Conservation (phyloP, 2,888 invertebrate species). For the Rhaphigaster nebulosa region DNA sequence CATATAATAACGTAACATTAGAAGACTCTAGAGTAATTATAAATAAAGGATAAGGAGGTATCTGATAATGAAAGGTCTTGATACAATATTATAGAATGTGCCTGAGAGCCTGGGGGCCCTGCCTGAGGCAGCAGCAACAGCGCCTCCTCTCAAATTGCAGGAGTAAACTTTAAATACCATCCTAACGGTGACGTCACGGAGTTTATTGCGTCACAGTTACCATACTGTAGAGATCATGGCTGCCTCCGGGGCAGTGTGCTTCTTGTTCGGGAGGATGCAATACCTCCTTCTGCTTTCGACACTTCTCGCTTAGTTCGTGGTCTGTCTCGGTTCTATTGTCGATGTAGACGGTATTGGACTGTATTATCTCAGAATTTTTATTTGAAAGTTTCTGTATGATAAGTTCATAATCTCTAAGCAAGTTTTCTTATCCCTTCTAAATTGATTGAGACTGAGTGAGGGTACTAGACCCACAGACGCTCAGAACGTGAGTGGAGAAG, state of each 20-base stretch:
- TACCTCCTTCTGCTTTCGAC: neutral
- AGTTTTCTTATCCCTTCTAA: no score
- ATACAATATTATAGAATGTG: neutral
- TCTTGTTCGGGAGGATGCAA: constrained; percentile 13
- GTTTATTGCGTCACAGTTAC: constrained; percentile 20
- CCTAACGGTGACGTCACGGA: constrained; percentile 39
- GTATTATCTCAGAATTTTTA: neutral
- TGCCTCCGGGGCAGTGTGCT: neutral
- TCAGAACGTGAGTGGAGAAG: no score
- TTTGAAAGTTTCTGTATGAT: no score
- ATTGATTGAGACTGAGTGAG: no score
- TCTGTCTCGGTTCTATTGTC: neutral
- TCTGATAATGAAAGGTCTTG: constrained; percentile 34
- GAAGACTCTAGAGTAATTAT: constrained; percentile 9
- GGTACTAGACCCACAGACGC: no score
- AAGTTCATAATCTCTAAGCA: no score
- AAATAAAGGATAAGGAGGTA: constrained; percentile 23
- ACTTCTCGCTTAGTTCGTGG: neutral
- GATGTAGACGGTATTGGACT: neutral
- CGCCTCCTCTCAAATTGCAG: constrained; percentile 20
- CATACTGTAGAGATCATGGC: constrained; percentile 20
- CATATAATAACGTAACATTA: constrained; percentile 9
- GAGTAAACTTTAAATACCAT: constrained; percentile 48
- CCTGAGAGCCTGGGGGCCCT: neutral
- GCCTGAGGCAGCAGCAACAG: neutral